Percentiles rank a stretch among this genome's conserved stretches.
Conservation (phyloP, 1,140 invertebrate genomes). For the Agrypnia vestita region DNA sequence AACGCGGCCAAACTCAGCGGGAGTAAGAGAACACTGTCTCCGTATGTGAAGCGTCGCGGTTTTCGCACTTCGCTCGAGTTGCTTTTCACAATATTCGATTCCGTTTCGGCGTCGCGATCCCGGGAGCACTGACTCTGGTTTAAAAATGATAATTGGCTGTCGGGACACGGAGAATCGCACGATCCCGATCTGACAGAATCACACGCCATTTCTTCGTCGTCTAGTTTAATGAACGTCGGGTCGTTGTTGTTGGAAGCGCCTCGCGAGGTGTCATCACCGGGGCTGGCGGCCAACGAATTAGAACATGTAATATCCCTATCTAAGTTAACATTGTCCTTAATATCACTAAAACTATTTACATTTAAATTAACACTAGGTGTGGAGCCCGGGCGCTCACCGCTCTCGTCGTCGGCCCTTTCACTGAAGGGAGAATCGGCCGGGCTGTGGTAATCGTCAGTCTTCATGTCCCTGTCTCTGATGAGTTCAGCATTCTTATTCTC, state of each 20-base stretch:
- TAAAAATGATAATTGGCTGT: constrained; percentile 3
- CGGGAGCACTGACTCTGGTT: constrained; percentile 8
- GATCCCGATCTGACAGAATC: constrained; percentile 31
- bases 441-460: constrained; percentile 52
- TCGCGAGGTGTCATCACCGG: constrained; percentile 38
- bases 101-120: not conserved
- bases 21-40: constrained; percentile 51
- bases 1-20: constrained; percentile 56
- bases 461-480: constrained; percentile 57
- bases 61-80: constrained; percentile 50
- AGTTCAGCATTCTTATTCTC: constrained; percentile 62
- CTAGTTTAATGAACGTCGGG: constrained; percentile 21
- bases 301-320: constrained; percentile 53
- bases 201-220: constrained; percentile 22
- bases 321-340: constrained; percentile 52
- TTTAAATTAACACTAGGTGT: constrained; percentile 50
- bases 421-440: constrained; percentile 56
- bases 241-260: constrained; percentile 45
- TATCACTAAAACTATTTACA: constrained; percentile 36
- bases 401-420: constrained; percentile 32
- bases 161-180: not conserved
- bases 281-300: constrained; percentile 3
- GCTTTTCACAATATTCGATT: not conserved
- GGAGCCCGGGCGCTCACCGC: constrained; percentile 23
- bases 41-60: constrained; percentile 67